These are phyloP conservation scores for Apogon hyalosoma DNA, from an alignment of 2,797 vertebrate genomes.

Conservation along the genomic window DNA sequence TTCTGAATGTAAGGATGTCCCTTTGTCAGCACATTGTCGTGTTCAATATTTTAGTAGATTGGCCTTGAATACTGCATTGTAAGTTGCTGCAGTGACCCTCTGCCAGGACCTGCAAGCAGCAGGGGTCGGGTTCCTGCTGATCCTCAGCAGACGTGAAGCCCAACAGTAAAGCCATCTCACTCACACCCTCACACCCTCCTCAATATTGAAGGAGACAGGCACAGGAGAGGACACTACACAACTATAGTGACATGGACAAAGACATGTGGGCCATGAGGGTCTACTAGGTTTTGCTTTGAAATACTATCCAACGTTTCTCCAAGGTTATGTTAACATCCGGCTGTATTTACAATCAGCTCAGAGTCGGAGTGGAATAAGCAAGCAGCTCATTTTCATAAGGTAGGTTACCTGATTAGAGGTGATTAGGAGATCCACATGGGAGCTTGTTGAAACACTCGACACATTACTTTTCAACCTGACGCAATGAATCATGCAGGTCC, in stretches of 20 bases:
- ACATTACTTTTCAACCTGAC: slow-evolving; percentile 30
- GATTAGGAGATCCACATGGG: slow-evolving; percentile 25
- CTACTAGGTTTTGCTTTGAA: slow-evolving; percentile 18
- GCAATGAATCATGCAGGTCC: slow-evolving; percentile 29
- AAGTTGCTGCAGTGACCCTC: slow-evolving; percentile 42
- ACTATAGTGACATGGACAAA: slow-evolving; percentile 4
- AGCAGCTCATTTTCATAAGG: slow-evolving; percentile 21
- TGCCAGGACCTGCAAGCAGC: slow-evolving; percentile 28
- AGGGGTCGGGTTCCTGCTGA: slow-evolving; percentile 66
- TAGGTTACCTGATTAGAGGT: slow-evolving; percentile 39
- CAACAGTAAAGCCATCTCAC: slow-evolving; percentile 50
- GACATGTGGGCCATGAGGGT: neutral
- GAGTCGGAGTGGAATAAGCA: slow-evolving; percentile 1
- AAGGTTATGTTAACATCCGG: slow-evolving; percentile 18
- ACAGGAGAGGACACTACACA: slow-evolving; percentile 37
- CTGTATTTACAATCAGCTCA: slow-evolving; percentile 31
- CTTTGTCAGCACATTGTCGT: slow-evolving; percentile 56
- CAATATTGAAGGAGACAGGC: slow-evolving; percentile 65
- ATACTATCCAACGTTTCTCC: slow-evolving; percentile 25
- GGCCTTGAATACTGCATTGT: slow-evolving; percentile 59
- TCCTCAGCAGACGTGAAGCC: slow-evolving; percentile 51
- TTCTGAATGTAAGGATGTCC: slow-evolving; percentile 24
- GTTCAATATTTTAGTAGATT: slow-evolving; percentile 56
- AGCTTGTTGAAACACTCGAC: slow-evolving; percentile 26
- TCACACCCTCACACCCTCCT: slow-evolving; percentile 50